Base-by-base conservation (phyloP, 2,113 vertebrate species). In the Equus przewalskii region DNA sequence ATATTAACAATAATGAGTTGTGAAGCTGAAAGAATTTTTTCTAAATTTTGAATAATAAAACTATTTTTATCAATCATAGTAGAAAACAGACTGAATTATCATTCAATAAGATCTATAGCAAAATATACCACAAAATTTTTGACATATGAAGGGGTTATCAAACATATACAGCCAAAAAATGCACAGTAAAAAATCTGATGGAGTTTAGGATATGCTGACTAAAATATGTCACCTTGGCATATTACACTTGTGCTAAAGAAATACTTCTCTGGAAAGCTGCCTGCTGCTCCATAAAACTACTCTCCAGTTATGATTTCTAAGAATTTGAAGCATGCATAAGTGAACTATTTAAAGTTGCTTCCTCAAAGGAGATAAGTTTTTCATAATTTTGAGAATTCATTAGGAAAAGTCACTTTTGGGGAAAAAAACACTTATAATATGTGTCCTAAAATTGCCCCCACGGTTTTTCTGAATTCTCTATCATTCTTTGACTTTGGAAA, bases 71-170 rank as follows among this genome's bases (percentile, higher is more conserved):
- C 36, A 60, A 62, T 62, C 33, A 46, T 30, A 75, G 33, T 22
- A 46, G 30, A 51, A 46, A 83, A 72, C 51, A 60, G 41, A 46
- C 36, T 33, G 75, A 36, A 58, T 81, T n/a, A 81, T 87, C 24
- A 58, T 62, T 46, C 56, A 21, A 46, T n/a, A 62, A 0, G 49
- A n/a, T 81, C 86, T 33, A 33, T n/a, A 46, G 54, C 44, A 89
- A 89, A 65, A 64, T 51, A 76, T n/a, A 51, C 73, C 64, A 89
- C 12, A 78, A 64, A 89, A 62, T 78, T 78, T 64, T 89, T 89
- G 73, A 78, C 33, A 89, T 51, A 51, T 36, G 58, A 89, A 65
- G 73, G 65, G 30, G 60, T 78, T 89, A 28, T 89, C 58, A 89
- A 65, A 78, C 26, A 89, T 36, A 64, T 49, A 24, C 30, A 89